These are phyloP conservation scores for Mus spretus DNA, from an alignment of 2,797 vertebrate genomes.

Conservation along the genomic window DNA sequence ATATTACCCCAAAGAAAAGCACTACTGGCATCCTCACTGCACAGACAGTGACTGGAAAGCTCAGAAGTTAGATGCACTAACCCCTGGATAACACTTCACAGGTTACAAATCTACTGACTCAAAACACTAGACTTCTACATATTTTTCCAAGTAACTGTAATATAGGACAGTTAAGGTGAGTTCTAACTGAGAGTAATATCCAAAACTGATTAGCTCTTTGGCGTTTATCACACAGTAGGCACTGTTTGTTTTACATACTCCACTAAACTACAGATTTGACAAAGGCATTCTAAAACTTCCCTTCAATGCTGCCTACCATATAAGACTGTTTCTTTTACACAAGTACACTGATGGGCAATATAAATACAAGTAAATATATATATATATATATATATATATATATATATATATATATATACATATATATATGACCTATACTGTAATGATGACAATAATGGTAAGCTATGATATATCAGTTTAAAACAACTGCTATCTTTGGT, in stretches of 20 bases:
- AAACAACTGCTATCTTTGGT: constrained; percentile 12
- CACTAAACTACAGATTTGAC: background rate
- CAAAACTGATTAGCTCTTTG: constrained; percentile 37
- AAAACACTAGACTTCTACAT: constrained; percentile 11
- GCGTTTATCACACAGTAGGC: background rate
- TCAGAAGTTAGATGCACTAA: constrained; percentile 33
- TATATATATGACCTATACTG: background rate
- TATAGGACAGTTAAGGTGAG: constrained; percentile 32
- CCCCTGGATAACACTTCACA: background rate
- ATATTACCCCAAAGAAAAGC: background rate
- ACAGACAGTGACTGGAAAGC: constrained; percentile 38
- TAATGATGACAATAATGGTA: background rate
- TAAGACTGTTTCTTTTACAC: constrained; percentile 32
- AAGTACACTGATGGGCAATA: background rate
- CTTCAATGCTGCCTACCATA: background rate
- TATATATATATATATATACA: background rate
- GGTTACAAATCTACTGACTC: background rate
- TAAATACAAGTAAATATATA: background rate
- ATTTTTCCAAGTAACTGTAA: constrained; percentile 62
- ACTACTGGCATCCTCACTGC: constrained; percentile 42
- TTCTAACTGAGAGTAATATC: constrained; percentile 10
- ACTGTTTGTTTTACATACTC: constrained; percentile 43
- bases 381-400: background rate
- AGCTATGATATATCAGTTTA: background rate
- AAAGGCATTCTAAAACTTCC: background rate